Evolutionary conservation across 2,113 vertebrate species (phyloP).

Genomic region (Arizona elegans): DNA sequence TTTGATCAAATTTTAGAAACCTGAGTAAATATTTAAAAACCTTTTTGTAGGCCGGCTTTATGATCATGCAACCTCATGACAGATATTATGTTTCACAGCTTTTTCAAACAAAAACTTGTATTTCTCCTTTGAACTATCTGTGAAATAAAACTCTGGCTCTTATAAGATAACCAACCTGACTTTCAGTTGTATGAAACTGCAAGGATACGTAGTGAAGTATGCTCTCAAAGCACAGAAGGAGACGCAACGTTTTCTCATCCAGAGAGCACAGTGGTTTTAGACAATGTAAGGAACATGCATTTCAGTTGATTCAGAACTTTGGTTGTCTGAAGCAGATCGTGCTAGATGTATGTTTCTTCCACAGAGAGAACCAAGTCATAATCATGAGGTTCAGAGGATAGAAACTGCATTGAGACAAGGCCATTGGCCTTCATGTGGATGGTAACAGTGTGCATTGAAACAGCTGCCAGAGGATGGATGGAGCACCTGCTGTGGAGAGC

Average conservation of each 20-base stretch:
- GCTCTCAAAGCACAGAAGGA: not conserved
- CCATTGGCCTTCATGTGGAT: constrained; percentile 34
- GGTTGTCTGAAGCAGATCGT: not conserved
- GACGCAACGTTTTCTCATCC: not conserved
- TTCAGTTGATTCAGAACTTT: not conserved
- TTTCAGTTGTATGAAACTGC: not conserved
- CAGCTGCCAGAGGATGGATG: constrained; percentile 63
- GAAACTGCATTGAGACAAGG: not conserved
- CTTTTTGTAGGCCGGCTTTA: not conserved
- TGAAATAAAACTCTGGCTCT: not conserved
- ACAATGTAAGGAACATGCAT: not conserved
- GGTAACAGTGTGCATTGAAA: constrained; percentile 31
- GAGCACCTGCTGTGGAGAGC: constrained; percentile 64
- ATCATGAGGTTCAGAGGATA: not conserved
- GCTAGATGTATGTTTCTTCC: not conserved
- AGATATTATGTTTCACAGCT: not conserved
- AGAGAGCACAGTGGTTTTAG: not conserved
- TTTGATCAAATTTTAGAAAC: not conserved
- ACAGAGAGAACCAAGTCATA: not conserved
- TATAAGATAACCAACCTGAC: not conserved
- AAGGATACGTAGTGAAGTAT: not conserved
- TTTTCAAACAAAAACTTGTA: not conserved
- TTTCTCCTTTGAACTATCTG: not conserved
- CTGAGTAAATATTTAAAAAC: too few species aligned
- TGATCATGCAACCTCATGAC: not conserved